phyloP scores from a whole-genome alignment of 2,113 vertebrate genomes.

The Xyliphius kryptos region DNA sequence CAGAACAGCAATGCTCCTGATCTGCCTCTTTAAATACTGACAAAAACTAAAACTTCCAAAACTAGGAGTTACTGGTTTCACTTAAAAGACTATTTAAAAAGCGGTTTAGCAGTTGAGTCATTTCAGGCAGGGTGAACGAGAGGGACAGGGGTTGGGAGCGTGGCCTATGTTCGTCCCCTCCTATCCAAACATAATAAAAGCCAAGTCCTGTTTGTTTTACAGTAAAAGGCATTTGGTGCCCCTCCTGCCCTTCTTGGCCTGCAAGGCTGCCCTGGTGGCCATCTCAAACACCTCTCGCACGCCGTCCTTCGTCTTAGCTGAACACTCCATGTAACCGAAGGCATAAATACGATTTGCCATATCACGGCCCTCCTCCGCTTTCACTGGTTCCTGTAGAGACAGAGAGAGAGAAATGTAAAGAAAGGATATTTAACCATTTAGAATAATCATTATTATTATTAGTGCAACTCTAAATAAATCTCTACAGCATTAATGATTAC shows the following conservation, averaged over 20 bases:
- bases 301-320: slow-evolving; percentile 77
- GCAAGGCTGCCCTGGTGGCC: slow-evolving; percentile 79
- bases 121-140: slow-evolving; percentile 41
- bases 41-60: slow-evolving; percentile 50
- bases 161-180: slow-evolving; percentile 39
- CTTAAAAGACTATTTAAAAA: slow-evolving; percentile 62
- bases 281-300: slow-evolving; percentile 83
- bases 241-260: slow-evolving; percentile 73
- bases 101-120: slow-evolving; percentile 63
- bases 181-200: slow-evolving; percentile 30
- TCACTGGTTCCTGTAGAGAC: slow-evolving; percentile 75
- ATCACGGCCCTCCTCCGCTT: slow-evolving; percentile 74
- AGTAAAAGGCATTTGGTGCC: slow-evolving; percentile 70
- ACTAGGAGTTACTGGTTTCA: slow-evolving; percentile 54
- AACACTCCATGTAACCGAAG: slow-evolving; percentile 83
- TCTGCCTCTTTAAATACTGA: slow-evolving; percentile 69
- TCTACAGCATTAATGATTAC: too few species aligned
- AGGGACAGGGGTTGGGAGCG: slow-evolving; percentile 48
- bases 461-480: too few species aligned
- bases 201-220: slow-evolving; percentile 57
- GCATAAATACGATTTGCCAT: slow-evolving; percentile 78
- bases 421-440: too few species aligned
- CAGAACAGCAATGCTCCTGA: slow-evolving; percentile 53
- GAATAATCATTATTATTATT: too few species aligned
- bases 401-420: too few species aligned